These are phyloP conservation scores for Chloroceryle amazona DNA, from an alignment of 2,797 vertebrate genomes.

Conservation along the genomic window DNA sequence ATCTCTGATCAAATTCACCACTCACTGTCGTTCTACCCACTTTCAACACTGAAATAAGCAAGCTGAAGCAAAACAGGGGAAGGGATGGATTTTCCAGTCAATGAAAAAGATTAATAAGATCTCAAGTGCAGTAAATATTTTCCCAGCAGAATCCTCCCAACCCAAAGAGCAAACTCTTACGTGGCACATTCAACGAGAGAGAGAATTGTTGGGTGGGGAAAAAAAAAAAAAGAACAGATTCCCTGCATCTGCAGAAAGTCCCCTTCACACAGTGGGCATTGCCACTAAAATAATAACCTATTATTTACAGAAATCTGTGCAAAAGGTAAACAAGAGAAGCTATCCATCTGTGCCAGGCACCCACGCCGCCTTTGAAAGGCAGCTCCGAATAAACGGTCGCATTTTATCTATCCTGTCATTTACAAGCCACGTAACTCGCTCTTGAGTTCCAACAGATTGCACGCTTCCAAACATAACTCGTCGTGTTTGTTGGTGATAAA, in stretches of 20 bases:
- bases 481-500: background rate
- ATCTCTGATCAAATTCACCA: background rate
- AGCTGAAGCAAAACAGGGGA: background rate
- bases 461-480: fast-evolving
- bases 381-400: background rate
- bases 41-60: background rate
- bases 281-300: background rate
- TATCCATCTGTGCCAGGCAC: background rate
- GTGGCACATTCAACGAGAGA: background rate
- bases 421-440: background rate
- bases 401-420: background rate
- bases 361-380: background rate
- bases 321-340: conserved; percentile 12
- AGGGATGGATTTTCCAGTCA: background rate
- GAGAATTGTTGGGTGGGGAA: background rate
- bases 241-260: background rate
- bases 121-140: background rate
- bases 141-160: background rate
- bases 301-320: conserved; percentile 39
- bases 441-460: background rate
- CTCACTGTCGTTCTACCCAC: background rate
- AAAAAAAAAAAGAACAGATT: background rate
- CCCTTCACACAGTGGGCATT: background rate
- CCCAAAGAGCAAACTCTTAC: background rate
- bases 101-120: background rate